Base-by-base conservation (phyloP, 2,113 vertebrate species). In the Cinclus cinclus region DNA sequence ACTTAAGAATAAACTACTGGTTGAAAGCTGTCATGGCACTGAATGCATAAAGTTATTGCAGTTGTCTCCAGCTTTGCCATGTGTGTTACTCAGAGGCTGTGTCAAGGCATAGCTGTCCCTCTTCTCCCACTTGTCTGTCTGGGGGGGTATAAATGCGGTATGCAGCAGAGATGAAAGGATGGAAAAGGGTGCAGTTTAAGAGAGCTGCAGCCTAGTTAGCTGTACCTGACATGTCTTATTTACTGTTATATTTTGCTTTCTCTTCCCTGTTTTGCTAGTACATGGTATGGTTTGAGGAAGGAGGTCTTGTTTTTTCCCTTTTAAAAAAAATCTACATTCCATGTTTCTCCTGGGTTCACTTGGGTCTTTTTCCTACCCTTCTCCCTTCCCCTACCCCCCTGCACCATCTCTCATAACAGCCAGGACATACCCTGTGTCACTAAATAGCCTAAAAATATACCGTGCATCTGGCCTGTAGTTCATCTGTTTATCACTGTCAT, bases 291-390 rank as follows among this genome's bases (percentile, higher is more conserved):
- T 70, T 90, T 75, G 39, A 83, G 52, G 35, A 86, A 64, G 35
- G 60, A 56, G 8, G 49, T 94, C 19, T 22, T 59, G 39, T 42
- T 68, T 63, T 65, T 71, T 2, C 2, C 10, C 21, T 52, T 41
- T 7, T 15, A 33, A 58, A 49, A 49, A 46, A 35, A 44, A 44
- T 13, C 14, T 44, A 25, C 27, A 41, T 77, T 86, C 41, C 2
- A 0, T 52, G 8, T 37, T 84, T 90, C 21, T 67, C 10, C 4
- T 39, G 20, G 10, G 18, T 46, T 80, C 18, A 6, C 74, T 56
- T 62, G 5, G 1, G 2, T 2, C 9, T 69, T 53, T 19, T 42
- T 21, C 1, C 7, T 8, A 13, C 9, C 7, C 5, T 33, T 8
- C 27, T 27, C 14, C 37, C 27, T 60, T 33, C 39, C 37, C 5